A percentile compares a stretch with the other conserved stretches of the same genome.
Conservation (phyloP, 1,140 invertebrate species). For the Caenorhabditis brenneri region DNA sequence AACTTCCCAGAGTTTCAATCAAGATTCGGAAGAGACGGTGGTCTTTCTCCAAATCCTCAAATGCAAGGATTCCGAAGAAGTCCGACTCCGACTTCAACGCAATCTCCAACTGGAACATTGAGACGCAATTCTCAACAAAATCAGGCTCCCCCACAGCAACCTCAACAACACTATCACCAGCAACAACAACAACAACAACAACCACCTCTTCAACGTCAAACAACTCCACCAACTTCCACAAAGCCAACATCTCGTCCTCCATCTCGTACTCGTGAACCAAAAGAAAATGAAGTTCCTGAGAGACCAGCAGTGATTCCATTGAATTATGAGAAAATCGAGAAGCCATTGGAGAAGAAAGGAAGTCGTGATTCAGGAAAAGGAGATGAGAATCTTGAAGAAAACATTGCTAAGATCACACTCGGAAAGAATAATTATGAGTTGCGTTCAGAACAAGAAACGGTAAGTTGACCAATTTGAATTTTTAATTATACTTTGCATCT, state of each 20-base stretch:
- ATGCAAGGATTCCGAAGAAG: background rate
- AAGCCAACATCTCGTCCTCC: slow-evolving; percentile 7
- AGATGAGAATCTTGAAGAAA: background rate
- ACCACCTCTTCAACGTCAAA: background rate
- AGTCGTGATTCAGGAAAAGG: slow-evolving; percentile 35
- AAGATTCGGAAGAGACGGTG: slow-evolving; percentile 18
- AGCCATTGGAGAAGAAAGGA: background rate
- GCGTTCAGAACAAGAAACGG: slow-evolving; percentile 5
- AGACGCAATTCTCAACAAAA: background rate
- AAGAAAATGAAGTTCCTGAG: background rate
- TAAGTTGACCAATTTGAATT: slow-evolving; percentile 5
- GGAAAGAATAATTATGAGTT: slow-evolving; percentile 29
- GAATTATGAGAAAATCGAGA: background rate
- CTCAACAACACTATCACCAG: background rate
- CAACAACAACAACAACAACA: background rate
- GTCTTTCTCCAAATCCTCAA: slow-evolving; percentile 5
- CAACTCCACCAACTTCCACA: background rate
- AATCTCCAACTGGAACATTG: background rate
- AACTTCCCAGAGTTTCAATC: background rate
- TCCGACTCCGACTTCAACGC: background rate
- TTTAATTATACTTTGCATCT: background rate
- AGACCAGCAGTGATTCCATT: slow-evolving; percentile 33
- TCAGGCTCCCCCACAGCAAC: background rate
- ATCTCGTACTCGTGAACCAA: slow-evolving; percentile 29
- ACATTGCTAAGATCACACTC: slow-evolving; percentile 20